phyloP scores from a whole-genome alignment of 2,888 invertebrate genomes.

The Ganaspis brasiliensis region DNA sequence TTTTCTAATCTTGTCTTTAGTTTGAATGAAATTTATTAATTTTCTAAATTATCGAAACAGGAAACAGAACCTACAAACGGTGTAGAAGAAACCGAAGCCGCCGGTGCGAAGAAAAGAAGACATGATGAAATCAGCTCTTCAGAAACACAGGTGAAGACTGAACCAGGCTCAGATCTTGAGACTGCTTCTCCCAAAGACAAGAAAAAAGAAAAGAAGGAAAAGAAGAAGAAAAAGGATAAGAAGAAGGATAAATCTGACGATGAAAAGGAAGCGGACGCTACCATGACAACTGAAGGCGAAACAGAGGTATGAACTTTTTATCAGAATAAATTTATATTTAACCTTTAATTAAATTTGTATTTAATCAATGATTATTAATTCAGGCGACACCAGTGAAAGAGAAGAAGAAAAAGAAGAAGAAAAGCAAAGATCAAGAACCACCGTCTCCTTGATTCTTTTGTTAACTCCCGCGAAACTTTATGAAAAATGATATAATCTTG shows the following conservation, averaged over 20 bases:
- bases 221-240: constrained; percentile 79
- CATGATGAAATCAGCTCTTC: constrained; percentile 74
- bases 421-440: constrained; percentile 85
- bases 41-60: constrained; percentile 25
- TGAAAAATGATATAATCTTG: constrained; percentile 24
- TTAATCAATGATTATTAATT: constrained; percentile 52
- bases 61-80: constrained; percentile 79
- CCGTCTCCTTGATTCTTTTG: constrained; percentile 30
- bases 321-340: neutral
- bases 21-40: neutral
- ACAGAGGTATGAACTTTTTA: constrained; percentile 64
- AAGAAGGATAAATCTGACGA: constrained; percentile 70
- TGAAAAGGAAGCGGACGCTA: constrained; percentile 75
- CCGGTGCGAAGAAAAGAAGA: constrained; percentile 79
- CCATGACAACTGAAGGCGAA: constrained; percentile 75
- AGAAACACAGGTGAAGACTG: constrained; percentile 80
- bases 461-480: constrained; percentile 16
- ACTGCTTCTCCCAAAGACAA: constrained; percentile 78
- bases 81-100: constrained; percentile 76
- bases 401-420: constrained; percentile 91
- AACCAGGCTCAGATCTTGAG: constrained; percentile 74
- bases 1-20: too few species aligned
- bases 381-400: constrained; percentile 81
- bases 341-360: neutral
- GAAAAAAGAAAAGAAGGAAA: constrained; percentile 78